These are phyloP conservation scores for Temnopleurus reevesii DNA, from an alignment of 53 echinoderm and acorn worm species.

Conservation along the genomic window DNA sequence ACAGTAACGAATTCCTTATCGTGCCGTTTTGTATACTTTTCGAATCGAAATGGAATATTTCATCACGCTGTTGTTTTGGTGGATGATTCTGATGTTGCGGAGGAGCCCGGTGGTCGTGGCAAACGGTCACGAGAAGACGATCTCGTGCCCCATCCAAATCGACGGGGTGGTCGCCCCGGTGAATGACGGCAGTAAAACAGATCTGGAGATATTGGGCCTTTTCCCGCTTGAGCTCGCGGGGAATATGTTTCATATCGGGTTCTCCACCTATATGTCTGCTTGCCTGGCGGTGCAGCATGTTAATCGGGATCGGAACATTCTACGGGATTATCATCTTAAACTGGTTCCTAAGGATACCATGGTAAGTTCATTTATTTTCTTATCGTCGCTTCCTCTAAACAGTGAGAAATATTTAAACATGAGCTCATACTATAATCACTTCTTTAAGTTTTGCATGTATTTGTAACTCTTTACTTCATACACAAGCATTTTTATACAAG, in stretches of 20 bases:
- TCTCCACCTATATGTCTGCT: conserved; percentile 35
- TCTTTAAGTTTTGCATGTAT: too few species aligned
- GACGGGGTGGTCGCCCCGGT: conserved; percentile 42
- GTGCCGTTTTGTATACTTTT: background rate
- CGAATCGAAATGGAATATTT: conserved; percentile 32
- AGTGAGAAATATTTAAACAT: too few species aligned
- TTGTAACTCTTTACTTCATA: too few species aligned
- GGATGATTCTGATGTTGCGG: background rate
- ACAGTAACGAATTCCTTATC: background rate
- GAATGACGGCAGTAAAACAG: conserved; percentile 25
- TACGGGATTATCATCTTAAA: conserved; percentile 67
- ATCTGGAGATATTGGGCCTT: conserved; percentile 52
- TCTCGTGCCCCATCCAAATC: conserved; percentile 21
- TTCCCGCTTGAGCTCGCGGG: conserved; percentile 38
- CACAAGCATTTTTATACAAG: too few species aligned
- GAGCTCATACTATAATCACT: too few species aligned
- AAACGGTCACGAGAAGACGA: background rate
- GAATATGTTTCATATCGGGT: conserved; percentile 18
- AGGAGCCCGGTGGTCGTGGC: background rate
- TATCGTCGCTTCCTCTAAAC: too few species aligned
- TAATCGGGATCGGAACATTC: conserved; percentile 62
- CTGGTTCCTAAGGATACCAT: conserved; percentile 65
- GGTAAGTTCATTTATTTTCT: conserved; percentile 58
- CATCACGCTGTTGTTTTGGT: conserved; percentile 4
- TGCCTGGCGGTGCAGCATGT: conserved; percentile 72